Conservation (phyloP, 1,140 invertebrate genomes). For the Ruditapes philippinarum region DNA sequence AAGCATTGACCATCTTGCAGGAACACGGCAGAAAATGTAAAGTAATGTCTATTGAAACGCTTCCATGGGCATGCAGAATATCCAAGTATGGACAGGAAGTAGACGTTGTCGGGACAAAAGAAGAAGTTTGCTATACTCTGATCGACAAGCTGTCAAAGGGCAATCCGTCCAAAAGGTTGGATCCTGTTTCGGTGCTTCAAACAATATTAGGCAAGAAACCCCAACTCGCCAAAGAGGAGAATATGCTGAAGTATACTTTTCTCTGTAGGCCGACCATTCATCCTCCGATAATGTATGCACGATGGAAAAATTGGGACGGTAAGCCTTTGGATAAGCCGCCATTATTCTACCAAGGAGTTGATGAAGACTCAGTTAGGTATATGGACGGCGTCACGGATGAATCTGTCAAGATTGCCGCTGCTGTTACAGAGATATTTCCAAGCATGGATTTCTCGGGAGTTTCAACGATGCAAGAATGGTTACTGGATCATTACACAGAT, state of each 20-base stretch:
- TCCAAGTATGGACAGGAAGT: constrained; percentile 74
- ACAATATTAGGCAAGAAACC: constrained; percentile 67
- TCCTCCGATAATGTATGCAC: constrained; percentile 76
- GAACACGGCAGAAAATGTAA: constrained; percentile 54
- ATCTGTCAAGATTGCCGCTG: constrained; percentile 66
- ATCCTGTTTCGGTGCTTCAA: constrained; percentile 42
- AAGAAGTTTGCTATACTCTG: constrained; percentile 59
- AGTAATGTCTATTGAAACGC: constrained; percentile 71
- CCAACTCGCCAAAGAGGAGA: constrained; percentile 45
- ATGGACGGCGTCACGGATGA: constrained; percentile 74
- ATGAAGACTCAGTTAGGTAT: constrained; percentile 69
- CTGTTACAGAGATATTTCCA: constrained; percentile 54
- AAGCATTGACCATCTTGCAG: constrained; percentile 57
- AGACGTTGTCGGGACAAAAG: constrained; percentile 63
- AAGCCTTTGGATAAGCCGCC: constrained; percentile 73
- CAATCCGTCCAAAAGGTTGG: constrained; percentile 50
- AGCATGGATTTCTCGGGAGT: constrained; percentile 69
- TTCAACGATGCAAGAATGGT: constrained; percentile 75
- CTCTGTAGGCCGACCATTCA: constrained; percentile 74
- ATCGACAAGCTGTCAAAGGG: constrained; percentile 20
- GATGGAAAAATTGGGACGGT: constrained; percentile 81
- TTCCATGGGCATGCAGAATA: constrained; percentile 78
- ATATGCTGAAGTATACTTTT: constrained; percentile 74
- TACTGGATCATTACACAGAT: constrained; percentile 68
- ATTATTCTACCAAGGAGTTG: constrained; percentile 80